Evolutionary conservation across 2,888 invertebrate species (phyloP).

Genomic region (Megalurothrips usitatus): DNA sequence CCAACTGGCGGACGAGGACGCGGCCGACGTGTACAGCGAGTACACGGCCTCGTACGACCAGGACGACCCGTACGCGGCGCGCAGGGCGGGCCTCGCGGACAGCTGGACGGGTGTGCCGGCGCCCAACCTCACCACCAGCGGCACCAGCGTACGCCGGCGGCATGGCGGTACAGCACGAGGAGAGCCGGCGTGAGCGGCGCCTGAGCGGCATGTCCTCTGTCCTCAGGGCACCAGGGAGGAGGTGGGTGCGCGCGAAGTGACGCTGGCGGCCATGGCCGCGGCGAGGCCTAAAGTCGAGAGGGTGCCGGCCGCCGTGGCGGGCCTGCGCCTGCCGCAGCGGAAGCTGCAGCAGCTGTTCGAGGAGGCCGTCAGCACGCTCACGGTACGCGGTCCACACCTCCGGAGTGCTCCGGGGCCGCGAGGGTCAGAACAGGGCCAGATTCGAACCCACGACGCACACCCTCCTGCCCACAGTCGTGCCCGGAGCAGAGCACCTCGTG

Average conservation of each 20-base stretch:
- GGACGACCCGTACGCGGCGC: background rate
- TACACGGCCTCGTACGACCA: slow-evolving; percentile 2
- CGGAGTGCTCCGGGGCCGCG: background rate
- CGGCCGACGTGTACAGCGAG: slow-evolving; percentile 8
- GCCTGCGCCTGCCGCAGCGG: background rate
- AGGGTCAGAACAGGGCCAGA: background rate
- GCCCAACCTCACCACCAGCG: background rate
- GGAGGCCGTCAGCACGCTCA: background rate
- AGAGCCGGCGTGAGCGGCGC: too few species aligned
- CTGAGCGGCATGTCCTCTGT: background rate
- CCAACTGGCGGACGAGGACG: background rate
- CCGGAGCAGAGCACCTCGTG: background rate
- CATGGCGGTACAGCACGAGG: too few species aligned
- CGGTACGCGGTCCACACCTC: background rate
- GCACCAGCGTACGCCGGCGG: background rate
- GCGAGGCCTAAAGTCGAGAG: background rate
- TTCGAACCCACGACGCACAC: background rate
- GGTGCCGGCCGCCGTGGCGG: background rate
- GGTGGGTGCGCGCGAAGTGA: background rate
- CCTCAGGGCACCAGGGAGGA: background rate
- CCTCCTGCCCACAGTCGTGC: background rate
- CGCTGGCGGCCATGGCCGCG: background rate
- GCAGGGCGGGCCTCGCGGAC: background rate
- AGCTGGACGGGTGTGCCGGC: background rate
- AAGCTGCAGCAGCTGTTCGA: background rate